Evolutionary conservation across 64 coral and sea anemone genomes (phyloP).

Genomic region (Astreopora myriophthalma): DNA sequence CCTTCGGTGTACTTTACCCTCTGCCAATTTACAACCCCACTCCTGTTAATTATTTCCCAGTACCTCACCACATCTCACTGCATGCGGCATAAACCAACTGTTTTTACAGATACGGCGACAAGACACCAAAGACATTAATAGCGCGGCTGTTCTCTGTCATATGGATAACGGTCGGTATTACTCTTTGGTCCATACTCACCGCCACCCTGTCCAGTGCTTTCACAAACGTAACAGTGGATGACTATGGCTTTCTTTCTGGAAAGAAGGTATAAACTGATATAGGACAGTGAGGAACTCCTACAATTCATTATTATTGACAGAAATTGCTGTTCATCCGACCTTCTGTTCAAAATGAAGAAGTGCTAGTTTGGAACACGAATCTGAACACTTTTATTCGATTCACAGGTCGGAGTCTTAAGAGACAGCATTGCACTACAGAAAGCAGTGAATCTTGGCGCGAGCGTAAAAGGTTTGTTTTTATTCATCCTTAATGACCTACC

Average conservation of each 20-base stretch:
- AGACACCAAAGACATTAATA: background rate
- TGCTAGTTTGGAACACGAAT: background rate
- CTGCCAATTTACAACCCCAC: too few relatives aligned
- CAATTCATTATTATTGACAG: background rate
- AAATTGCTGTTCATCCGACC: too few relatives aligned
- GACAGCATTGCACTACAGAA: background rate
- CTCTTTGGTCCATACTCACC: background rate
- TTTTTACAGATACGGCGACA: slow-evolving; percentile 5
- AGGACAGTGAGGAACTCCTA: background rate
- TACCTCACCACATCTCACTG: background rate
- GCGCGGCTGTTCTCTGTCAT: slow-evolving; percentile 7
- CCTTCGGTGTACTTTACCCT: too few relatives aligned
- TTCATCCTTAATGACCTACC: too few relatives aligned
- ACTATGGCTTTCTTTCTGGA: background rate
- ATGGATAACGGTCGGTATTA: background rate
- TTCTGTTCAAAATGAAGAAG: too few relatives aligned
- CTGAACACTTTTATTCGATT: background rate
- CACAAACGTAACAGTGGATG: background rate
- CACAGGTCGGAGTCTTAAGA: background rate
- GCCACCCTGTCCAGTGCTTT: slow-evolving; percentile 14
- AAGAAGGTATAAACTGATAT: background rate
- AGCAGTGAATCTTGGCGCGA: background rate
- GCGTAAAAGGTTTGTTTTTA: background rate
- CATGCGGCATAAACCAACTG: background rate
- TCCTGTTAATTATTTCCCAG: too few relatives aligned